These are phyloP conservation scores for Olivierus martensii DNA, from an alignment of 1,140 invertebrate genomes.

Conservation along the genomic window DNA sequence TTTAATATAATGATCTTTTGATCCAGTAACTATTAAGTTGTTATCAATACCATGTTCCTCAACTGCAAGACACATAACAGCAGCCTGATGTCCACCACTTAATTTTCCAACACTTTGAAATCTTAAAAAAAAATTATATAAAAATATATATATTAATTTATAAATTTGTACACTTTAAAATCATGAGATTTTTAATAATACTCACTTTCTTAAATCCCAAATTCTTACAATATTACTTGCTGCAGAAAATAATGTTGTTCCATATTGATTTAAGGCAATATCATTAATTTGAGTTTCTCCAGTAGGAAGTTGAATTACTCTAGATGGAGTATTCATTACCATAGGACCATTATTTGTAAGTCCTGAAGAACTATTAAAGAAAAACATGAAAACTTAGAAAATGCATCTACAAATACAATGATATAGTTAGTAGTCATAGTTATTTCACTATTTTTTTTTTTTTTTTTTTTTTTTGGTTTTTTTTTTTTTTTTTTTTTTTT, in stretches of 20 bases:
- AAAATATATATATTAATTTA: no score
- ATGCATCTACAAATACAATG: no score
- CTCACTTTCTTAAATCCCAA: slow-evolving; percentile 67
- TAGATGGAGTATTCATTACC: slow-evolving; percentile 34
- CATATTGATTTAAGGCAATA: slow-evolving; percentile 42
- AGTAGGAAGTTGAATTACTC: slow-evolving; percentile 39
- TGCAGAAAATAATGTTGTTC: slow-evolving; percentile 54
- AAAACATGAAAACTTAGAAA: no score
- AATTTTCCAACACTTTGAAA: slow-evolving; percentile 56
- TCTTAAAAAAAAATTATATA: slow-evolving; percentile 30
- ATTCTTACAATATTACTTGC: slow-evolving; percentile 61
- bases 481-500: no score
- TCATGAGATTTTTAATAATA: no score
- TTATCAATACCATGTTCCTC: slow-evolving; percentile 40
- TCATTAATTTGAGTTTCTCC: slow-evolving; percentile 53
- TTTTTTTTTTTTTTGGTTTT: no score
- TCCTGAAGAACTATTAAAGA: slow-evolving; percentile 49
- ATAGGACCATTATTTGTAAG: slow-evolving; percentile 38
- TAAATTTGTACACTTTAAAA: no score
- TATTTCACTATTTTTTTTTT: no score
- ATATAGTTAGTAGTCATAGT: no score
- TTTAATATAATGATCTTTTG: slow-evolving; percentile 78
- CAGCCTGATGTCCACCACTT: slow-evolving; percentile 65
- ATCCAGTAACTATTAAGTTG: slow-evolving; percentile 56
- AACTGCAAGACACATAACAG: slow-evolving; percentile 68